Evolutionary conservation across 2,797 vertebrate genomes (phyloP).

Genomic region (Neosilurus mollespiculum): DNA sequence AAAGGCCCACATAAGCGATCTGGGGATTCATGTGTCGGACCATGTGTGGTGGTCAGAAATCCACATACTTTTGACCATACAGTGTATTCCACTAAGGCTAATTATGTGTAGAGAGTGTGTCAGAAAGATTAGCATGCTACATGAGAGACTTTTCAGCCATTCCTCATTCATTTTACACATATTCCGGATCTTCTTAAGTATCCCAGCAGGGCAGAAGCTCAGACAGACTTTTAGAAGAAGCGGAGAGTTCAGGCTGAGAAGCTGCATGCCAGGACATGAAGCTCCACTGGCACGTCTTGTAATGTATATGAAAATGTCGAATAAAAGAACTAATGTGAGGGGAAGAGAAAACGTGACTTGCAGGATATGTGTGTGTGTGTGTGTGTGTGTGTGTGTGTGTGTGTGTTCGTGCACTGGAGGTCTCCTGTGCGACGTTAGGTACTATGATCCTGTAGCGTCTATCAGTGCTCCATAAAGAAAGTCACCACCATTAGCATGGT

Average conservation of each 20-base stretch:
- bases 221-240: background rate
- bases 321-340: background rate
- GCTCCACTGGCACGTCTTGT: background rate
- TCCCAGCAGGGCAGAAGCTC: too few species aligned
- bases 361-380: background rate
- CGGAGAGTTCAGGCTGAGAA: background rate
- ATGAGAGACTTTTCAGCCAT: background rate
- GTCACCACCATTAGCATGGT: slow-evolving; percentile 80
- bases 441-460: slow-evolving; percentile 48
- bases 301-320: background rate
- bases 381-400: slow-evolving; percentile 27
- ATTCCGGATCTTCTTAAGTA: slow-evolving; percentile 10
- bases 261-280: background rate
- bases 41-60: background rate
- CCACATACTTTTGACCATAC: background rate
- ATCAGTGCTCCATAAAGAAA: slow-evolving; percentile 65
- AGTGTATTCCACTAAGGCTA: background rate
- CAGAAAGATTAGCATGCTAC: background rate
- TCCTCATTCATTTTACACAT: slow-evolving; percentile 36
- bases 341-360: slow-evolving; percentile 7
- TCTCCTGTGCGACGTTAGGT: slow-evolving; percentile 36
- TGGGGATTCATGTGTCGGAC: too few species aligned
- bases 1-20: background rate
- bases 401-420: slow-evolving; percentile 19
- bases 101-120: background rate